Evolutionary conservation across 2,888 invertebrate species (phyloP).

Genomic region (Exocentrus adspersus): DNA sequence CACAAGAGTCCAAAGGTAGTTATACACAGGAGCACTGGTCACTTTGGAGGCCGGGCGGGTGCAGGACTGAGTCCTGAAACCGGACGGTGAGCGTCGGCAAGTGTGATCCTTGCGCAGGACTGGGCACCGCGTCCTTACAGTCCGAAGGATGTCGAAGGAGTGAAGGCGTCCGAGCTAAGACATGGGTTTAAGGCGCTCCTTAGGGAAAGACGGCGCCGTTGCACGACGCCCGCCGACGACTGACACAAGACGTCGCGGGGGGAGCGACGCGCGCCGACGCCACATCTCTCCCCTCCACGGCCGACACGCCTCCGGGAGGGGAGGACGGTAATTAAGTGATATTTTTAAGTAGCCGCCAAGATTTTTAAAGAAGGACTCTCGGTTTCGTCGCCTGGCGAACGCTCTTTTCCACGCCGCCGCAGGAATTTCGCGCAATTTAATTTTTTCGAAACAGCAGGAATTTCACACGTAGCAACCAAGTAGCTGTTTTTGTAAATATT

Average conservation of each 20-base stretch:
- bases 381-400: slow-evolving; percentile 45
- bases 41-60: slow-evolving; percentile 21
- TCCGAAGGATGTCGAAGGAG: slow-evolving; percentile 63
- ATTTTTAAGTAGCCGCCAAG: slow-evolving; percentile 64
- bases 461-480: no score
- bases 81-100: slow-evolving; percentile 45
- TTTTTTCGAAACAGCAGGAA: slow-evolving; percentile 16
- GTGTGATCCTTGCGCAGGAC: slow-evolving; percentile 39
- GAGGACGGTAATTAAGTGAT: slow-evolving; percentile 61
- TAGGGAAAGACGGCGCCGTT: slow-evolving; percentile 62
- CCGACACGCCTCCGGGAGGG: slow-evolving; percentile 61
- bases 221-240: slow-evolving; percentile 64
- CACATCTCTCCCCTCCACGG: slow-evolving; percentile 50
- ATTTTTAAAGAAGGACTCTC: slow-evolving; percentile 61
- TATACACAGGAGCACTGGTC: slow-evolving; percentile 28
- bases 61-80: slow-evolving; percentile 36
- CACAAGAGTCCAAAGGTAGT: slow-evolving; percentile 26
- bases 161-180: slow-evolving; percentile 63
- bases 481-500: no score
- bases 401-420: slow-evolving; percentile 23
- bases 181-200: slow-evolving; percentile 63
- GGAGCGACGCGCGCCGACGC: slow-evolving; percentile 60
- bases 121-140: slow-evolving; percentile 59
- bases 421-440: slow-evolving; percentile 10
- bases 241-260: slow-evolving; percentile 64